Percentiles rank a stretch among this genome's conserved stretches.
Evolutionary conservation across 2,113 vertebrate species (phyloP).

Genomic region (Galbula dea): DNA sequence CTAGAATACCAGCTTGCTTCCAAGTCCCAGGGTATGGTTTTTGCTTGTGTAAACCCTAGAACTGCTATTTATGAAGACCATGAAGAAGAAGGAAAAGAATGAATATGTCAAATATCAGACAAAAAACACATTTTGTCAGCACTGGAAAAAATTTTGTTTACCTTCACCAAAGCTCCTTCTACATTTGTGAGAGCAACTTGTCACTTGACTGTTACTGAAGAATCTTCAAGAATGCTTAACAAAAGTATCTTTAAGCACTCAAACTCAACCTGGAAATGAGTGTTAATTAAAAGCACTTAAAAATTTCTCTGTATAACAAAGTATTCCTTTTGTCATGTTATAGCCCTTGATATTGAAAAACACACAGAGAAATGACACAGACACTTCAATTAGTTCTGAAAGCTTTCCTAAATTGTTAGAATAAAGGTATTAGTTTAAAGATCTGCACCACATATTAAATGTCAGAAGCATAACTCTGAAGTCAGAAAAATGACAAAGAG

Average conservation of each 20-base stretch:
- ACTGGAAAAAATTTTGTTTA: neutral
- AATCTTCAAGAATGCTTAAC: slow-evolving; percentile 35
- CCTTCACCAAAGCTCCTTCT: neutral
- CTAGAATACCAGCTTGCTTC: neutral
- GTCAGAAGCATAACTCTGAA: neutral
- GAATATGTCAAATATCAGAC: neutral
- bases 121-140: neutral
- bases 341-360: slow-evolving; percentile 23
- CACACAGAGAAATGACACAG: neutral
- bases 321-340: neutral
- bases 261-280: slow-evolving; percentile 22
- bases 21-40: neutral
- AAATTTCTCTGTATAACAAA: slow-evolving; percentile 39
- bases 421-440: neutral
- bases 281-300: slow-evolving; percentile 55
- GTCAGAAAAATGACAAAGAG: neutral
- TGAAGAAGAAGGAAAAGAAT: neutral
- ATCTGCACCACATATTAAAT: neutral
- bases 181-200: neutral
- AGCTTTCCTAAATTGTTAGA: neutral
- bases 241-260: slow-evolving; percentile 42
- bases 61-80: neutral
- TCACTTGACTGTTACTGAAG: neutral
- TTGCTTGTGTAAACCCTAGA: neutral
- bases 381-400: slow-evolving; percentile 16